Conservation (phyloP, 2,113 vertebrate species). For the Varanus salvator region DNA sequence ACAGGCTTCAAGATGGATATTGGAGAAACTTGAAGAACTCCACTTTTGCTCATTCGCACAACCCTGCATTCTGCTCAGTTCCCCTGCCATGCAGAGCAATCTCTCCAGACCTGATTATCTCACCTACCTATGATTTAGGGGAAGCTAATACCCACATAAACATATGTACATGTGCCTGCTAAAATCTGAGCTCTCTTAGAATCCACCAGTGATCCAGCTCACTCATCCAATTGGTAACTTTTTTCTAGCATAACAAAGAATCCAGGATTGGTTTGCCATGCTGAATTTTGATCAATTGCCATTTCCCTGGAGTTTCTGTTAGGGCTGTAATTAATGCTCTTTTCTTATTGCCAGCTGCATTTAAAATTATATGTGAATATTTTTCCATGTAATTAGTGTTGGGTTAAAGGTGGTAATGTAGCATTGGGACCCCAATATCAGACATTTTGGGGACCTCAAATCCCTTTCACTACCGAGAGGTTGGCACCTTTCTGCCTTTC, state of each 20-base stretch:
- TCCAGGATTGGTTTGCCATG: conserved; percentile 40
- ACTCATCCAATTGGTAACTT: conserved; percentile 26
- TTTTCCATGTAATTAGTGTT: neutral
- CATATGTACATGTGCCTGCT: conserved; percentile 4
- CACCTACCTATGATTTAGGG: neutral
- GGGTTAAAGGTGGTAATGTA: conserved; percentile 18
- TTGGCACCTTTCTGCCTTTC: neutral
- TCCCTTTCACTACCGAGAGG: too few relatives aligned
- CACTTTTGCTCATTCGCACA: too few relatives aligned
- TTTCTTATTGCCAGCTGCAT: neutral
- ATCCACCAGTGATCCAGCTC: conserved; percentile 17
- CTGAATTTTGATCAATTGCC: conserved; percentile 50
- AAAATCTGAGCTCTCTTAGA: conserved; percentile 24
- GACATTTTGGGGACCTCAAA: neutral
- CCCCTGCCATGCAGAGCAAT: neutral
- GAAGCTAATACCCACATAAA: neutral
- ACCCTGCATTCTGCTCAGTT: neutral
- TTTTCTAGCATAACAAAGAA: conserved; percentile 34
- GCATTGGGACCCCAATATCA: neutral
- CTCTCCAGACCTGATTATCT: neutral
- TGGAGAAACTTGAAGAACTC: too few relatives aligned
- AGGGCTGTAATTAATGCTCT: neutral
- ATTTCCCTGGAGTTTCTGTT: neutral
- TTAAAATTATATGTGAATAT: neutral
- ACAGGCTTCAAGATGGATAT: too few relatives aligned